Evolutionary conservation across 2,797 vertebrate genomes (phyloP), one percentile per base, ranked within the genome.

Genomic region (Centroberyx gerrardi): DNA sequence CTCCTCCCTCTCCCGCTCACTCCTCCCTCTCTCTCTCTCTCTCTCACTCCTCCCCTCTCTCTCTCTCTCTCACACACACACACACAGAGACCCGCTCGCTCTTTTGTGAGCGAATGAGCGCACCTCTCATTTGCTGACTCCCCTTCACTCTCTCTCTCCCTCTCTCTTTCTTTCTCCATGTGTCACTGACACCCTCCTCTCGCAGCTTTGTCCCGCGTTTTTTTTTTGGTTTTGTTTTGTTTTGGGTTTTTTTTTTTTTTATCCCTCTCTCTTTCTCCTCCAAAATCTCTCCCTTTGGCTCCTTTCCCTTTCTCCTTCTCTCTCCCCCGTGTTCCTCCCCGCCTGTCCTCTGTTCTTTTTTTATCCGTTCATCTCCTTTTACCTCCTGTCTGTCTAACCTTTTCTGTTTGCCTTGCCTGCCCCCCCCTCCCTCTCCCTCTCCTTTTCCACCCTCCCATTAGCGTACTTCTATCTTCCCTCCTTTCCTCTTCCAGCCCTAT

Each of bases 51-150:
- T 82, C 76, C 77, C 80, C 81, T 89, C 46, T 51, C 46, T 33
- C 38, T 8, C 62, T 55, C 55, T 56, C 62, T 53, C 60, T 14
- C 61, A 65, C 28, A 27, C 66, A 73, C 68, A 38, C 76, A 80
- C 61, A 65, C 28, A 27, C 66, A 73, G 66, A 38, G 76, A 80
- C 81, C 74, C 87, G 65, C 68, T 88, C 84, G 79, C 76, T 90
- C 88, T 90, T 93, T 93, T 88, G 84, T 91, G 87, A 72, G 65
- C 81, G 90, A 92, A 91, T 92, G 85, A 92, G 86, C 61, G 48
- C 73, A 67, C 72, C 78, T 83, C 83, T 66, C 52, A 51, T 72
- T 78, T 83, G 73, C 85, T 78, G 79, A 80, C 84, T 92, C 74
- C 18, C 73, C 81, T 78, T 83, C 74, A 48, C 83, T 76, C 80